Conservation (phyloP, 2,113 vertebrate genomes). For the Thunnus maccoyii region DNA sequence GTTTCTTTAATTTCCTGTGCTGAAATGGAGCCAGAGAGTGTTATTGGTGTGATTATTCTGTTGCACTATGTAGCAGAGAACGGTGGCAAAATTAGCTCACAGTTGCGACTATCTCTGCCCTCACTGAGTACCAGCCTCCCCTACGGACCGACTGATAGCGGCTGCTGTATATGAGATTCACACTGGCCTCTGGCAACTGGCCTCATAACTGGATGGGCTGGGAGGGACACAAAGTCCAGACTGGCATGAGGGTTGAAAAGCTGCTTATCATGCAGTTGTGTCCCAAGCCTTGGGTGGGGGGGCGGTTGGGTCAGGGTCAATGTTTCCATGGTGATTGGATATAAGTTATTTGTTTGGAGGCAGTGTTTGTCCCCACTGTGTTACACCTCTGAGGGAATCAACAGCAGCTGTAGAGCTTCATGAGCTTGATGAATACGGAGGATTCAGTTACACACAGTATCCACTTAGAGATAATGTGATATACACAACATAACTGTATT, state of each 20-base stretch:
- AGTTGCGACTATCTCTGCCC: slow-evolving; percentile 47
- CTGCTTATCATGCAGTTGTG: slow-evolving; percentile 55
- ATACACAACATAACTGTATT: slow-evolving; percentile 10
- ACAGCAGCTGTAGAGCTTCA: slow-evolving; percentile 20
- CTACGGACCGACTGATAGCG: slow-evolving; percentile 50
- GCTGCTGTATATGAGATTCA: slow-evolving; percentile 62
- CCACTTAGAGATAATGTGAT: slow-evolving; percentile 40
- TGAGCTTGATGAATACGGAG: slow-evolving; percentile 12
- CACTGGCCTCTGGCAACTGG: slow-evolving; percentile 59
- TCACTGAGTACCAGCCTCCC: slow-evolving; percentile 30
- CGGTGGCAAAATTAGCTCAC: slow-evolving; percentile 26
- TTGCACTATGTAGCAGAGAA: slow-evolving; percentile 29
- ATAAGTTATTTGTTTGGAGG: slow-evolving; percentile 55
- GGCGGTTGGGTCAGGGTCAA: slow-evolving; percentile 30
- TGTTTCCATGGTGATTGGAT: slow-evolving; percentile 47
- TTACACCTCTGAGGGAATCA: slow-evolving; percentile 19
- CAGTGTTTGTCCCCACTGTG: slow-evolving; percentile 26
- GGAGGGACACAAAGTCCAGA: slow-evolving; percentile 40
- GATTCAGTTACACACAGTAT: slow-evolving; percentile 12
- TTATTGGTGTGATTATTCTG: slow-evolving; percentile 66
- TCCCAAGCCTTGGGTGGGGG: slow-evolving; percentile 12
- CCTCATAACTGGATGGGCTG: slow-evolving; percentile 53
- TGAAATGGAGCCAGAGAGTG: slow-evolving; percentile 46
- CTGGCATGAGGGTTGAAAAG: slow-evolving; percentile 53
- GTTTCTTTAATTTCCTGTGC: slow-evolving; percentile 59